phyloP scores from a whole-genome alignment of 2,888 invertebrate species.

The Hyppa rectilinea region DNA sequence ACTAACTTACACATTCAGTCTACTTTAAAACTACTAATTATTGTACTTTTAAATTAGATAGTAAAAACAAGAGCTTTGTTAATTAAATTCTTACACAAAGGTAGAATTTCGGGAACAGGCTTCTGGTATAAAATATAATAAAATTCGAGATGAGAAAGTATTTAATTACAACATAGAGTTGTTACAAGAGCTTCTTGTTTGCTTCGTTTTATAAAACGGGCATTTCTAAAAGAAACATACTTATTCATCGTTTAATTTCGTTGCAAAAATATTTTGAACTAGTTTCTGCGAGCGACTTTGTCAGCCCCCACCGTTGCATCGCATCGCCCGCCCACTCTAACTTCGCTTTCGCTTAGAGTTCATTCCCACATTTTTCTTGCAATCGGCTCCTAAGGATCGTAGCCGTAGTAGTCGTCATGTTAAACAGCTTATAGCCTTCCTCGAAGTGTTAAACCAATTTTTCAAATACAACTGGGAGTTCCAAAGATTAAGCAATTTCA shows the following conservation, averaged over 20 bases:
- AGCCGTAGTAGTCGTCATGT: too few relatives aligned
- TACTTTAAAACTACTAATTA: conserved; percentile 49
- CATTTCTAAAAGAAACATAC: conserved; percentile 8
- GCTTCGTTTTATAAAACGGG: conserved; percentile 30
- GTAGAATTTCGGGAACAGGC: conserved; percentile 40
- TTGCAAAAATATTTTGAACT: background rate
- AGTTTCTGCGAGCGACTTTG: too few relatives aligned
- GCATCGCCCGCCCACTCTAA: too few relatives aligned
- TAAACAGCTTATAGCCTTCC: too few relatives aligned
- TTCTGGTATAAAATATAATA: conserved; percentile 31
- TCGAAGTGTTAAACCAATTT: too few relatives aligned
- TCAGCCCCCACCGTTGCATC: too few relatives aligned
- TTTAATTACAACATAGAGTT: conserved; percentile 48
- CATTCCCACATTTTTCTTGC: too few relatives aligned
- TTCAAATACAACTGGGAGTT: too few relatives aligned
- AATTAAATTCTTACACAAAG: conserved; percentile 58
- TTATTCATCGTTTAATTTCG: conserved; percentile 20
- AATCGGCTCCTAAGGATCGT: too few relatives aligned
- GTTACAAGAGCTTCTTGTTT: conserved; percentile 15
- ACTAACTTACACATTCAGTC: conserved; percentile 1
- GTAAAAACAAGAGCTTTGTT: conserved; percentile 44
- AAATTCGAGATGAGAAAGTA: conserved; percentile 41
- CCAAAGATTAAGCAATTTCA: too few relatives aligned
- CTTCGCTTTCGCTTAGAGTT: too few relatives aligned
- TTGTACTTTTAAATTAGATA: conserved; percentile 50